phyloP scores from a whole-genome alignment of 2,888 invertebrate genomes.

The Cremastinae sp. region DNA sequence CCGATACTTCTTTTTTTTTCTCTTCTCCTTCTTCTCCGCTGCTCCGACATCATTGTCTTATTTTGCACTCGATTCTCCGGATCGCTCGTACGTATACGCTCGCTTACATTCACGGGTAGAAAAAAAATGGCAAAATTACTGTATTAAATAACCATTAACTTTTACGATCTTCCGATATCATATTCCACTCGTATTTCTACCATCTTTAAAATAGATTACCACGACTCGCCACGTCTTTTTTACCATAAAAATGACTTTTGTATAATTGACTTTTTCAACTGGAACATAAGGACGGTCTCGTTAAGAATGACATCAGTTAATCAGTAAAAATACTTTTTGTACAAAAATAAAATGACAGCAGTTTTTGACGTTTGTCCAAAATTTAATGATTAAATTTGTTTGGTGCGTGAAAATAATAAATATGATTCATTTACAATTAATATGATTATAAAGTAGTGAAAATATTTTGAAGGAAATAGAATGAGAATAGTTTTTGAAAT shows the following conservation, averaged over 20 bases:
- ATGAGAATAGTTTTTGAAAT: no score
- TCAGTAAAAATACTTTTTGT: background rate
- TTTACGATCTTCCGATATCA: conserved; percentile 42
- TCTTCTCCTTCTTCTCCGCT: conserved; percentile 12
- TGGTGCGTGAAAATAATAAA: no score
- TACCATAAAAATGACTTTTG: conserved; percentile 17
- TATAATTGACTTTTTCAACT: no score
- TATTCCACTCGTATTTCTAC: conserved; percentile 19
- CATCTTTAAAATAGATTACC: conserved; percentile 8
- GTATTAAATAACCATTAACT: conserved; percentile 53
- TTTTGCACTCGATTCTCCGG: conserved; percentile 39
- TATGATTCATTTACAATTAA: no score
- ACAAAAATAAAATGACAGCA: background rate
- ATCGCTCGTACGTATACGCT: conserved; percentile 31
- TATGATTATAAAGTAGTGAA: no score
- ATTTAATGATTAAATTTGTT: background rate
- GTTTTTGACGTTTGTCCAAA: background rate
- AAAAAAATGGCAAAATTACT: conserved; percentile 46
- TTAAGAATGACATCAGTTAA: background rate
- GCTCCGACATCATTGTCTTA: conserved; percentile 9
- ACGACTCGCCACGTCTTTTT: conserved; percentile 7
- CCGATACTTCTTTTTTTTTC: conserved; percentile 14
- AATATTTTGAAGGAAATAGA: no score
- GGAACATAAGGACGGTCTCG: background rate
- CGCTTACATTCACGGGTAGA: background rate